Evolutionary conservation across 2,888 invertebrate species (phyloP).

Genomic region (Maniola hyperantus): DNA sequence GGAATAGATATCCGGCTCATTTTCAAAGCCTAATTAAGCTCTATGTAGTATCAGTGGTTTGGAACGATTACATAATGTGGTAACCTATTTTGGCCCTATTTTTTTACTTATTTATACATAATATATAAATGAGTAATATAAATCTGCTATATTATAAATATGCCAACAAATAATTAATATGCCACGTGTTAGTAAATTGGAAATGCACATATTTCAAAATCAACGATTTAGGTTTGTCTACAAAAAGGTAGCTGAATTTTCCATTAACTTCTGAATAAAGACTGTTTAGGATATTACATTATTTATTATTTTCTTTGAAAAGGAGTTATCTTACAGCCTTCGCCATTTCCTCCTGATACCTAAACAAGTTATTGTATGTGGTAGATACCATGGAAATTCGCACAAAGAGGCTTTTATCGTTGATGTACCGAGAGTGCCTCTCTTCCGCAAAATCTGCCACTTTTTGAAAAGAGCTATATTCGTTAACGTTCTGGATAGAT

Average conservation of each 20-base stretch:
- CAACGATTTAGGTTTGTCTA: too few species aligned
- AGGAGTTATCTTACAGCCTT: background rate
- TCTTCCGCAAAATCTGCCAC: background rate
- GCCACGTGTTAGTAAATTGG: too few species aligned
- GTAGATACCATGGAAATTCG: conserved; percentile 5
- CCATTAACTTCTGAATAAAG: background rate
- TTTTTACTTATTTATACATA: background rate
- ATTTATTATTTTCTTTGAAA: conserved; percentile 10
- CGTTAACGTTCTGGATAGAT: conserved; percentile 4
- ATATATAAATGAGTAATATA: background rate
- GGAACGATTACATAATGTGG: background rate
- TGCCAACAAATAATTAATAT: too few species aligned
- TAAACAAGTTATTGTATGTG: conserved; percentile 14
- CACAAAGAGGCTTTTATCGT: conserved; percentile 18
- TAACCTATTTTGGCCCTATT: background rate
- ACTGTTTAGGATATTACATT: background rate
- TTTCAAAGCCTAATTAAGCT: conserved; percentile 9
- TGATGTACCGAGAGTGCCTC: background rate
- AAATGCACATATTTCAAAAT: too few species aligned
- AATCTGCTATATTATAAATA: too few species aligned
- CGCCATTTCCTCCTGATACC: conserved; percentile 1
- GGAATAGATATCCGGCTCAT: background rate
- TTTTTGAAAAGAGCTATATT: conserved; percentile 6
- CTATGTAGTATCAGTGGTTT: background rate
- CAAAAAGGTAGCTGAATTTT: background rate